Base-by-base conservation (phyloP, 1,140 invertebrate species). In the Scaptomyza hsui region DNA sequence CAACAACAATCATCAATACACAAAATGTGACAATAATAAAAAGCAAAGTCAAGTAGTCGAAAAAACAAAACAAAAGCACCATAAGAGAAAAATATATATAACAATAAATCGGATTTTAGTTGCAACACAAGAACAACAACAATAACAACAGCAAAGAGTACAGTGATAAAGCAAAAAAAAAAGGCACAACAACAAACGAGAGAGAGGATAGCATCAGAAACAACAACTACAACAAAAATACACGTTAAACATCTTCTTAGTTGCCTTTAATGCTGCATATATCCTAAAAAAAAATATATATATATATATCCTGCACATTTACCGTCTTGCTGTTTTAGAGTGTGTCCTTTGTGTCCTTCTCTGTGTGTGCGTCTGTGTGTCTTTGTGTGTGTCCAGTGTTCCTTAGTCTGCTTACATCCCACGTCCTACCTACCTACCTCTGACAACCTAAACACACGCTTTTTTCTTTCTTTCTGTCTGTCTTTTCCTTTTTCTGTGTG, bases 1-100 rank as follows among this genome's bases (percentile, higher is more conserved):
- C 24, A 69, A 69, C 29, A 78, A 73, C 67, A 60, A 77, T 64
- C 73, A 63, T 45, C 62, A 78, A 72, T 71, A 86, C 81, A 86
- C 81, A 78, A 37, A 37, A 86, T 86, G 81, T 86, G 81, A 86
- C 81, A 86, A 86, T 86, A 86, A 86, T 86, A 86, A 86, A 44
- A 71, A 82, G n/a, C 42, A 82, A 67, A 63, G 56, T 52, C 21
- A 67, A 64, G 41, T 10, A 63, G 21, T 32, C 32, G 29, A 55
- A 19, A 51, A 47, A 19, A 37, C 48, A 18, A 57, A 47, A 29
- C 12, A 16, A 48, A n/a, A 60, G 42, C 44, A 42, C n/a, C 13
- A 51, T 24, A 42, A 15, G 32, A 62, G 13, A 70, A 42, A 16
- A 49, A 37, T 42, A 26, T 52, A 32, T 24, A 51, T 12, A 21